phyloP scores from a whole-genome alignment of 1,140 invertebrate species.

The Heliothis subflexa region DNA sequence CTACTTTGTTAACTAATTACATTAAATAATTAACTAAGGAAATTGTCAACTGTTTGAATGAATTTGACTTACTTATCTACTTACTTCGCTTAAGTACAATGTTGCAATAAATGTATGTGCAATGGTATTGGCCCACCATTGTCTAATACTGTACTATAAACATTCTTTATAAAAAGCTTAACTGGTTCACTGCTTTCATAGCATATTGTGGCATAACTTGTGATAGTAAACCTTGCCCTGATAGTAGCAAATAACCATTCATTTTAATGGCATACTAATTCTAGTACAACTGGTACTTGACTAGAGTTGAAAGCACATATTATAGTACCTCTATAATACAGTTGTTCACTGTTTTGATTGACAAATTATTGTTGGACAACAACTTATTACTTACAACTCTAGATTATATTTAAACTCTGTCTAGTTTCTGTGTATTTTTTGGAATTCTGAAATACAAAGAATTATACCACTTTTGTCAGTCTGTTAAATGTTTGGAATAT shows the following conservation, averaged over 20 bases:
- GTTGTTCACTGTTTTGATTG: too few species aligned
- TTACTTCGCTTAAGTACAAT: background rate
- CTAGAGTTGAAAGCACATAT: too few species aligned
- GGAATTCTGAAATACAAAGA: too few species aligned
- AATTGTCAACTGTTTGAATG: background rate
- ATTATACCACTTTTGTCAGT: too few species aligned
- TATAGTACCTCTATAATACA: too few species aligned
- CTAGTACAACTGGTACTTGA: too few species aligned
- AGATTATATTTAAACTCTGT: too few species aligned
- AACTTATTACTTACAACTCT: too few species aligned
- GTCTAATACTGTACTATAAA: background rate
- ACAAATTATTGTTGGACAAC: too few species aligned
- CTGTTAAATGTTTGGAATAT: too few species aligned
- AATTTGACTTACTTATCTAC: background rate
- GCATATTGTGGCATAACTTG: slow-evolving; percentile 1
- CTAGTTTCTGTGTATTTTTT: too few species aligned
- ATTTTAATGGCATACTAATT: background rate
- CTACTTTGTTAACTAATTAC: too few species aligned
- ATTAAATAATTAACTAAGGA: background rate
- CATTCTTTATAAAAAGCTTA: background rate
- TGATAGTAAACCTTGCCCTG: slow-evolving; percentile 13
- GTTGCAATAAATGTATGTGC: background rate
- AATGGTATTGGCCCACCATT: background rate
- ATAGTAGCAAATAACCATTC: background rate
- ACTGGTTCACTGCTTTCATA: background rate